A percentile compares a stretch with the other conserved stretches of the same genome.
Conservation (phyloP, 2,888 invertebrate species). For the Plagiodera versicolora region DNA sequence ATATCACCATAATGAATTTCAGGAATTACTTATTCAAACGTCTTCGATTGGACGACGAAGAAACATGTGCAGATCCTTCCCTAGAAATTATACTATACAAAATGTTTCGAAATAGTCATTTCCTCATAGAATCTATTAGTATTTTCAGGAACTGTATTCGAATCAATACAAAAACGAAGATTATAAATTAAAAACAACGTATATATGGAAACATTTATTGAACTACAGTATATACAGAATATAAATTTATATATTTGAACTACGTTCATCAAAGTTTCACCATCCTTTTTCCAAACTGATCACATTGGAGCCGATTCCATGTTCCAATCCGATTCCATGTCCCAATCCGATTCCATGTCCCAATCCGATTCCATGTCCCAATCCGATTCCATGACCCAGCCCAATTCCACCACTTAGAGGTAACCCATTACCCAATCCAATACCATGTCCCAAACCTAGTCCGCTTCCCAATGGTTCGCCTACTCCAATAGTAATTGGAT, state of each 20-base stretch:
- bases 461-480: slow-evolving; percentile 33
- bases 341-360: background rate
- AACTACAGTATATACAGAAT: background rate
- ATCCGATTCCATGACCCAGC: slow-evolving; percentile 13
- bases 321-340: background rate
- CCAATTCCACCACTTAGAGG: background rate
- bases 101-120: no score
- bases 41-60: no score
- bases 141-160: no score
- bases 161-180: no score
- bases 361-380: slow-evolving; percentile 13
- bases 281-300: background rate
- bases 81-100: no score
- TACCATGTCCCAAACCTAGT: slow-evolving; percentile 23
- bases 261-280: background rate
- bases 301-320: background rate
- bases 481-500: slow-evolving; percentile 40
- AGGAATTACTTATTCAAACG: no score
- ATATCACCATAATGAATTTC: no score
- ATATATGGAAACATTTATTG: no score
- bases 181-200: no score
- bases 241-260: background rate
- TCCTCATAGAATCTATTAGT: no score
- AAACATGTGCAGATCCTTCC: no score
- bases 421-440: slow-evolving; percentile 16